Conservation (phyloP, 2,113 vertebrate species). For the Pica pica region DNA sequence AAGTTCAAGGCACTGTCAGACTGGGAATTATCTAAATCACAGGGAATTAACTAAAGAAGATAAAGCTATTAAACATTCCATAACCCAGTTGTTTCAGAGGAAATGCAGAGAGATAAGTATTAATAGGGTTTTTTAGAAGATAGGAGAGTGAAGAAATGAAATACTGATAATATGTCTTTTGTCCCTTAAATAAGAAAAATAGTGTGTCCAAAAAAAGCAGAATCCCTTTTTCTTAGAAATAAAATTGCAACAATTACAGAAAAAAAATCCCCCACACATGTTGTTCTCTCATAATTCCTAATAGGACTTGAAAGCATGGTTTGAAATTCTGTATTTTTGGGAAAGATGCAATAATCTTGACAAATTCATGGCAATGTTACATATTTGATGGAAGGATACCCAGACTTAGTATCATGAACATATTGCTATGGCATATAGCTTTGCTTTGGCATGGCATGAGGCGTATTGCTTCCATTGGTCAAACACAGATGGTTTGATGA, state of each 20-base stretch:
- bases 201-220: neutral
- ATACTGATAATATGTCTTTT: neutral
- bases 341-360: neutral
- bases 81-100: neutral
- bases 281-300: neutral
- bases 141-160: neutral
- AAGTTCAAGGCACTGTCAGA: neutral
- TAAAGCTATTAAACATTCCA: constrained; percentile 1
- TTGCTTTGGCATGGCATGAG: neutral
- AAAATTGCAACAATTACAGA: neutral
- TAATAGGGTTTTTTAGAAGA: neutral
- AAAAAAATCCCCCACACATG: neutral
- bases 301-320: neutral
- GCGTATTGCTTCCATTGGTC: neutral
- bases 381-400: neutral
- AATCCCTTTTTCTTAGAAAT: neutral
- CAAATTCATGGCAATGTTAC: neutral
- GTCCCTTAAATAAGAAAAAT: neutral
- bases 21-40: neutral
- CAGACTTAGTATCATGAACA: neutral
- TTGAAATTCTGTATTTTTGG: neutral
- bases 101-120: neutral
- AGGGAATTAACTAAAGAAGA: constrained; percentile 13
- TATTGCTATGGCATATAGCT: neutral
- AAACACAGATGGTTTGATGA: neutral